Base-by-base conservation (phyloP, 2,113 vertebrate species). In the Daubentonia madagascariensis region DNA sequence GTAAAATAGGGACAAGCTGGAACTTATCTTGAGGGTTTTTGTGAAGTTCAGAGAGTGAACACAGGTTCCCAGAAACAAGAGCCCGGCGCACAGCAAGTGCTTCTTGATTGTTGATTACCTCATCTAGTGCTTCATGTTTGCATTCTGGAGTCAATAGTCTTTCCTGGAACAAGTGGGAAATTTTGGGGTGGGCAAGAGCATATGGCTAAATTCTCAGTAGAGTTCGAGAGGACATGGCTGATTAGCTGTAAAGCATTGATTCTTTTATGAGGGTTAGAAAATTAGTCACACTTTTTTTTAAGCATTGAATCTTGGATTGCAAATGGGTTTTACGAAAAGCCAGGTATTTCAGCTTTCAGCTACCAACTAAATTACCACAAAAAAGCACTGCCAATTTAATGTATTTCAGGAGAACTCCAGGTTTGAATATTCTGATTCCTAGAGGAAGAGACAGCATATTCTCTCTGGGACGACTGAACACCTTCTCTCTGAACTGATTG, bases 151-250 rank as follows among this genome's bases (percentile, higher is more conserved):
- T 32, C 4, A 6, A 3, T 3, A 0, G 2, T 1, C 68, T 54
- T 45, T 28, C 20, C 14, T 1, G 0, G 0, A 20, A 8, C 28
- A 11, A 0, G 48, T 1, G 25, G 17, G 54, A 0, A 20, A 4
- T 0, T 1, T 35, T 17, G 20, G n/a, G 28, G 72, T 1, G 28
- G 28, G 11, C 35, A 16, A 12, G 28, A 8, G 35, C 81, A 12
- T 6, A 6, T 1, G 14, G 4, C 25, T 3, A 0, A 30, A 1
- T 20, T 3, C 59, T 20, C 0, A 0, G 32, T 23, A 16, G 73
- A 17, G 54, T 22, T 35, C 11, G 30, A 9, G 3, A 11, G 6
- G 23, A 25, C 1, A 0, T 6, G 48, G 40, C 22, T 0, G 1
- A 28, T 30, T 2, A 37, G n/a, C 12, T 6, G 0, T 0, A 16